Conservation (phyloP, 2,113 vertebrate genomes). For the Corvus hawaiiensis region DNA sequence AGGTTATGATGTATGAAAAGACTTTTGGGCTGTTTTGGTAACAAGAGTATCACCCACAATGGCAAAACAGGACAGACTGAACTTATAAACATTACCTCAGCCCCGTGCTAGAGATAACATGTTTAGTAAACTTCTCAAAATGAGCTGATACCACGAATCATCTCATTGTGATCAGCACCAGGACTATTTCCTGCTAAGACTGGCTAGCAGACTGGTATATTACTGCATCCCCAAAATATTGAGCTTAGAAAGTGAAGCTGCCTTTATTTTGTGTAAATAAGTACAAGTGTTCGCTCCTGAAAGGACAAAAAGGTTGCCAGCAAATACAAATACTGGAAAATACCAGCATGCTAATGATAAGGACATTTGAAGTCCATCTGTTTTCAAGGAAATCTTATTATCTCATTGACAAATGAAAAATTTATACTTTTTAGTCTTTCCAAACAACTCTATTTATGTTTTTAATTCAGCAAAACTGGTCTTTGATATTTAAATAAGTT, state of each 20-base stretch:
- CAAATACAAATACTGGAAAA: constrained; percentile 35
- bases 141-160: constrained; percentile 39
- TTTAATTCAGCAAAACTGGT: background rate
- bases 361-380: background rate
- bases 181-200: constrained; percentile 67
- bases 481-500: background rate
- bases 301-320: constrained; percentile 65
- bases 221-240: constrained; percentile 66
- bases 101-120: constrained; percentile 61
- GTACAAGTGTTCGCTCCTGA: background rate
- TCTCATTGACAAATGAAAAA: background rate
- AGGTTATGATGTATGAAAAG: background rate
- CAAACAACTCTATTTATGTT: background rate
- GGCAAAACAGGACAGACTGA: constrained; percentile 27
- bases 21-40: constrained; percentile 48
- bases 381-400: background rate
- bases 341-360: background rate
- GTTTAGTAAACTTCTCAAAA: constrained; percentile 74
- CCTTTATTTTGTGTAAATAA: constrained; percentile 81
- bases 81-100: constrained; percentile 72
- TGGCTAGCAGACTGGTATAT: constrained; percentile 44
- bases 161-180: constrained; percentile 23
- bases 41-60: background rate
- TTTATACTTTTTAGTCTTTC: background rate
- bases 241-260: constrained; percentile 8